A percentile compares a stretch with the other conserved stretches of the same genome.
Evolutionary conservation across 2,888 invertebrate species (phyloP).

Genomic region (Apotomis capreana): DNA sequence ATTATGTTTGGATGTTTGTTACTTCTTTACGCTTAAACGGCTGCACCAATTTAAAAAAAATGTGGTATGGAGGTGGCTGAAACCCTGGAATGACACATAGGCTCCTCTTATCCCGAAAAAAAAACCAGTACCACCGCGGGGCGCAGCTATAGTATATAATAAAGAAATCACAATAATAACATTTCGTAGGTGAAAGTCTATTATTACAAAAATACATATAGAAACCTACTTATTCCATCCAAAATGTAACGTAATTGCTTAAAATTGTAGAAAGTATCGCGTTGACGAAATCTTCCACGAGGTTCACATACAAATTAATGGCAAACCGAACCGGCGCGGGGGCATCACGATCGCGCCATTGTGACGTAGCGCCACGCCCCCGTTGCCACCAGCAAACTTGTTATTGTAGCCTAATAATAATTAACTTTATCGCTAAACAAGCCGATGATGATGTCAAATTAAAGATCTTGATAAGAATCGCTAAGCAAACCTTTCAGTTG

Average conservation of each 20-base stretch:
- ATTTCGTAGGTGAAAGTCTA: neutral
- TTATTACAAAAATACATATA: too few relatives aligned
- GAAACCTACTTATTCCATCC: neutral
- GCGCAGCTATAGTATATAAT: too few relatives aligned
- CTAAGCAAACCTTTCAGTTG: too few relatives aligned
- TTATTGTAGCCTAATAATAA: conserved; percentile 21
- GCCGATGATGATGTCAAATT: conserved; percentile 12
- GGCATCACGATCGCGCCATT: conserved; percentile 36
- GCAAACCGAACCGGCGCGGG: conserved; percentile 27
- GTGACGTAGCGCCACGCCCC: conserved; percentile 53
- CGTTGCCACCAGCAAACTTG: conserved; percentile 39
- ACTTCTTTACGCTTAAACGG: too few relatives aligned
- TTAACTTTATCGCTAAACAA: conserved; percentile 26
- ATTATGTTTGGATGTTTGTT: too few relatives aligned
- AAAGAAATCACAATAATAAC: too few relatives aligned
- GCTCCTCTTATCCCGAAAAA: too few relatives aligned
- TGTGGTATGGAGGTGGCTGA: too few relatives aligned
- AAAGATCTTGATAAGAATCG: conserved; percentile 1
- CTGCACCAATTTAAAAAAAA: too few relatives aligned
- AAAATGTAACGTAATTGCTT: neutral
- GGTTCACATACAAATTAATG: conserved; percentile 34
- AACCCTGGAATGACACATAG: too few relatives aligned
- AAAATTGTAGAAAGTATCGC: conserved; percentile 29
- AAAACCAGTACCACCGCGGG: too few relatives aligned
- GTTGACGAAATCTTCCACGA: conserved; percentile 3